These are phyloP conservation scores for Argyresthia albistria DNA, from an alignment of 2,888 invertebrate genomes.

Conservation along the genomic window DNA sequence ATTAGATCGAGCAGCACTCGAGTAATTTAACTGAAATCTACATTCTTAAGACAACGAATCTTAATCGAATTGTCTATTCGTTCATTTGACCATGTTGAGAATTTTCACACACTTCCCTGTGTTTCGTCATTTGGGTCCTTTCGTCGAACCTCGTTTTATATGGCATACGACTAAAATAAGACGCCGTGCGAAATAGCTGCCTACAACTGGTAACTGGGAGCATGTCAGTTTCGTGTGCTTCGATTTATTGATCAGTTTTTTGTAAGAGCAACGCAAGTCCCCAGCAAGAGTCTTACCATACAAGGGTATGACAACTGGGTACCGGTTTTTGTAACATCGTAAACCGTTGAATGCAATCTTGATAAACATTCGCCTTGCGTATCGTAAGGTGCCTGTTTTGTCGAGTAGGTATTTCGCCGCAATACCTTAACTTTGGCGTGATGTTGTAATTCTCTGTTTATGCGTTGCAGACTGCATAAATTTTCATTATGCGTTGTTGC, in stretches of 20 bases:
- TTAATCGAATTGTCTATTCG: background rate
- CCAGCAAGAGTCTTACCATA: slow-evolving; percentile 48
- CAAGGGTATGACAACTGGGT: slow-evolving; percentile 30
- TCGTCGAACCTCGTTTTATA: background rate
- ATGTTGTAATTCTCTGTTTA: slow-evolving; percentile 5
- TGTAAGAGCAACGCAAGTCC: slow-evolving; percentile 49
- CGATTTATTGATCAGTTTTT: slow-evolving; percentile 41
- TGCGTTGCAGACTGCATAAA: slow-evolving; percentile 4
- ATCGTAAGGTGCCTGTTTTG: slow-evolving; percentile 22
- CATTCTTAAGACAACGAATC: background rate
- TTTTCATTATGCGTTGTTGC: background rate
- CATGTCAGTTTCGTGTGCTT: slow-evolving; percentile 50
- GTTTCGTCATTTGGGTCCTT: background rate
- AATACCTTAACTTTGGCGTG: slow-evolving; percentile 1
- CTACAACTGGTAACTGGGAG: slow-evolving; percentile 18
- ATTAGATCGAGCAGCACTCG: no score
- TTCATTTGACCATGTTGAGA: background rate
- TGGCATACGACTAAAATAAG: slow-evolving; percentile 11
- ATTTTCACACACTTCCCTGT: background rate
- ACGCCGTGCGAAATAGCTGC: slow-evolving; percentile 45
- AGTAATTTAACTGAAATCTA: no score
- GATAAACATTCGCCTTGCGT: slow-evolving; percentile 43
- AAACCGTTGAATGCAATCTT: slow-evolving; percentile 51
- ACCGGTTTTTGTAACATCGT: slow-evolving; percentile 51
- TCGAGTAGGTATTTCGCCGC: background rate